Evolutionary conservation across 2,113 vertebrate species (phyloP).

Genomic region (Ascaphus truei): DNA sequence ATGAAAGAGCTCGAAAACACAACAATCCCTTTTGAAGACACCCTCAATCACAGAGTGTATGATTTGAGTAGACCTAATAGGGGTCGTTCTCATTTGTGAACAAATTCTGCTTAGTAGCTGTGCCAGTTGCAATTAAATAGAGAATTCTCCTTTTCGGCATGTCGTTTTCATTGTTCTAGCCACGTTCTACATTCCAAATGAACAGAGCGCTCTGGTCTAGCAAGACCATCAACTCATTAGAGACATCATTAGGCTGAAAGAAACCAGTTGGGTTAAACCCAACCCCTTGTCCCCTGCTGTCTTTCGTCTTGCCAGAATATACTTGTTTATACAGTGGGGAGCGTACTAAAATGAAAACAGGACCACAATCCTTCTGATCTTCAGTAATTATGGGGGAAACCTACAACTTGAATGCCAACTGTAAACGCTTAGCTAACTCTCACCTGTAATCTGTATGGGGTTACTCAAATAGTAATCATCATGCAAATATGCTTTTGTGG

Average conservation of each 20-base stretch:
- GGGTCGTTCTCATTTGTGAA: neutral
- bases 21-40: neutral
- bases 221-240: constrained; percentile 5
- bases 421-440: no score
- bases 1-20: neutral
- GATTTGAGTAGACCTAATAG: neutral
- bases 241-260: constrained; percentile 2
- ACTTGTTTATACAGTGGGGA: no score
- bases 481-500: no score
- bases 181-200: constrained; percentile 1
- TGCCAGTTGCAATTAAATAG: constrained; percentile 9
- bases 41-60: neutral
- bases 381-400: no score
- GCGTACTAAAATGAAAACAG: no score
- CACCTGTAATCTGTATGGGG: no score
- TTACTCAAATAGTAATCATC: no score
- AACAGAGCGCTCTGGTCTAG: neutral
- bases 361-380: no score
- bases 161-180: neutral
- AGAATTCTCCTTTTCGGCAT: neutral
- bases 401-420: no score
- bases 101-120: neutral
- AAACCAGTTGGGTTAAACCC: no score
- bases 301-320: no score
- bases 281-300: no score